These are phyloP conservation scores for Eunapius fragilis DNA, from an alignment of 37 sponge, comb jelly and placozoan genomes.

Conservation along the genomic window DNA sequence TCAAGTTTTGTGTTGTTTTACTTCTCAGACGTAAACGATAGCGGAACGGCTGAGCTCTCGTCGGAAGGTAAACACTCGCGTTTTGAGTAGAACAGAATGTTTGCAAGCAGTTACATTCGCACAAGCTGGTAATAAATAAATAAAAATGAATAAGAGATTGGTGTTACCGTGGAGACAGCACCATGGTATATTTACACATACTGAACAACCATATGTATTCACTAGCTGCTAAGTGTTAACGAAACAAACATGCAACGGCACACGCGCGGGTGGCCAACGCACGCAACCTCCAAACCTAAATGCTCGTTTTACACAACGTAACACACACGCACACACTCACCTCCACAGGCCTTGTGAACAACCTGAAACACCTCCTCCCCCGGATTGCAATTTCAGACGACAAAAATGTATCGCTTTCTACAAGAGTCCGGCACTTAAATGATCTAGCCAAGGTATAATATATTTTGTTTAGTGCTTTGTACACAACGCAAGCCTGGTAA, in stretches of 20 bases:
- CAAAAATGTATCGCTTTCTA: conserved; percentile 26
- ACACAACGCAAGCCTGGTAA: too few species aligned
- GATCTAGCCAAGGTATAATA: conserved; percentile 63
- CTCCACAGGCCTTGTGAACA: conserved; percentile 26
- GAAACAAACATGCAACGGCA: not conserved
- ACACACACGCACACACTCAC: not conserved
- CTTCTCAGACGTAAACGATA: not conserved
- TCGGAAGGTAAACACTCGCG: not conserved
- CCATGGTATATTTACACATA: not conserved
- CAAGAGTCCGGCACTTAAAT: conserved; percentile 52
- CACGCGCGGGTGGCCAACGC: not conserved
- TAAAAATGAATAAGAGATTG: not conserved
- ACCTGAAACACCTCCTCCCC: conserved; percentile 37
- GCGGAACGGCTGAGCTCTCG: not conserved
- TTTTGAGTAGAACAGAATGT: too few species aligned
- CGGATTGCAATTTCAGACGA: conserved; percentile 22
- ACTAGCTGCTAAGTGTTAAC: too few species aligned
- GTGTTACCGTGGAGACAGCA: not conserved
- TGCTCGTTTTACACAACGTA: too few species aligned
- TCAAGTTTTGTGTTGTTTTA: not conserved
- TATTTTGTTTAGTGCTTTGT: too few species aligned
- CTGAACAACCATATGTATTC: too few species aligned
- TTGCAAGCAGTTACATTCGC: too few species aligned
- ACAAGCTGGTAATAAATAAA: not conserved
- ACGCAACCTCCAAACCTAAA: too few species aligned